Evolutionary conservation across 35 echinoderm and acorn worm genomes (phyloP).

Genomic region (Patiria miniata): DNA sequence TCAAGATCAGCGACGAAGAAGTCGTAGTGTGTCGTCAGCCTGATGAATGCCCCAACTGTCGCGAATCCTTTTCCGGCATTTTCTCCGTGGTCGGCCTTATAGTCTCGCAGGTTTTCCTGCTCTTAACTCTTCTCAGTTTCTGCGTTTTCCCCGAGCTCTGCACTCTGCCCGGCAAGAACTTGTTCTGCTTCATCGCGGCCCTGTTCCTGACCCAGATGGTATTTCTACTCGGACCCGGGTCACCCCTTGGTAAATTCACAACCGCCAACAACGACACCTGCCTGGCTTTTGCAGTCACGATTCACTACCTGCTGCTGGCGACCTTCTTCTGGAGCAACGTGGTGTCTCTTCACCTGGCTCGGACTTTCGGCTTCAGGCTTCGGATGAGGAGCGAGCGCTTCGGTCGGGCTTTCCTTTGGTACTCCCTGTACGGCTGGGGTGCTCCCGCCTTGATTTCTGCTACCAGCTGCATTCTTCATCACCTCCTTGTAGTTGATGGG

Average conservation of each 20-base stretch:
- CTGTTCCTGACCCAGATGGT: background rate
- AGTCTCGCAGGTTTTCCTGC: background rate
- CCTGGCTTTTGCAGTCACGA: background rate
- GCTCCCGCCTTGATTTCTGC: background rate
- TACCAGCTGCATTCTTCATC: background rate
- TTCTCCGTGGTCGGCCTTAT: background rate
- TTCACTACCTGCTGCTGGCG: background rate
- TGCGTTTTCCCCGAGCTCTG: constrained; percentile 1
- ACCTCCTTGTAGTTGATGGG: background rate
- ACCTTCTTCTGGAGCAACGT: constrained; percentile 16
- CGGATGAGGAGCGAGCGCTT: background rate
- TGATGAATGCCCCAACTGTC: background rate
- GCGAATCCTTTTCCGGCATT: no score
- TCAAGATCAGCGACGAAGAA: background rate
- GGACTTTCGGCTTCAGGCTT: background rate
- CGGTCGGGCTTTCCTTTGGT: background rate
- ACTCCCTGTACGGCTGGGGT: constrained; percentile 3
- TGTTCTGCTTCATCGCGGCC: background rate
- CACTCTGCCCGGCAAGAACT: background rate
- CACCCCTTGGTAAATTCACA: background rate
- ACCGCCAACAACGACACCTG: background rate
- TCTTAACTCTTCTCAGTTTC: background rate
- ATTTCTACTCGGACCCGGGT: background rate
- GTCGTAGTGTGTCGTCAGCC: background rate
- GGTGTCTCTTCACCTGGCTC: background rate